Base-by-base conservation (phyloP, 2,113 vertebrate species). In the Galbula dea region DNA sequence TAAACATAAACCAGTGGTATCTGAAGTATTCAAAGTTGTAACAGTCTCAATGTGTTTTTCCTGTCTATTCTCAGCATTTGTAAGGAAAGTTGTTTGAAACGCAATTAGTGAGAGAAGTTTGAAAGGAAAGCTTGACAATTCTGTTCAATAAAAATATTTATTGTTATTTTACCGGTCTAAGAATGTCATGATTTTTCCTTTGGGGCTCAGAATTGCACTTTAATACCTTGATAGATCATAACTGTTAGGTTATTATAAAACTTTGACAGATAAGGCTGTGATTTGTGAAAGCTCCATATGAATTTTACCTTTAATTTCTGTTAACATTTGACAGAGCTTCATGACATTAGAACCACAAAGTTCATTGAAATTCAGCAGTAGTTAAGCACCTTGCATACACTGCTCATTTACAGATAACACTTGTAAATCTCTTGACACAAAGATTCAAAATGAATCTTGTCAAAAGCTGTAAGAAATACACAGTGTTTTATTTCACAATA, bases 281-380 rank as follows among this genome's bases (percentile, higher is more conserved):
- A 96, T 97, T 95, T 97, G 86, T 97, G 97, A 97, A 96, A 95
- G 93, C 96, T 97, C 54, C 82, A 93, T 96, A 97, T 92, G 90
- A 96, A 97, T 97, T 96, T 95, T 96, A 73, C 94, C 94, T 97
- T 93, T 97, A 98, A 97, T 97, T 97, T 97, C 92, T 96, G 92
- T 92, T 97, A 97, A 96, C 96, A 95, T 96, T 94, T 98, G 97
- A 97, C 96, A 97, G 97, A 97, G 88, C 94, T 92, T 96, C 90
- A 74, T 96, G 96, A 96, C 96, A 95, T 95, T 96, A 95, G 93
- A 97, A 95, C 83, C 90, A 95, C 49, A 52, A 93, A 95, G 76
- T 97, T 98, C 96, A 97, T 96, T 98, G 96, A 97, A 97, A 98
- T 98, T 97, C 97, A 96, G 90, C 66, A 65, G 68, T 36, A 84